Evolutionary conservation across 2,888 invertebrate genomes (phyloP).

Genomic region (Melieria omissa): DNA sequence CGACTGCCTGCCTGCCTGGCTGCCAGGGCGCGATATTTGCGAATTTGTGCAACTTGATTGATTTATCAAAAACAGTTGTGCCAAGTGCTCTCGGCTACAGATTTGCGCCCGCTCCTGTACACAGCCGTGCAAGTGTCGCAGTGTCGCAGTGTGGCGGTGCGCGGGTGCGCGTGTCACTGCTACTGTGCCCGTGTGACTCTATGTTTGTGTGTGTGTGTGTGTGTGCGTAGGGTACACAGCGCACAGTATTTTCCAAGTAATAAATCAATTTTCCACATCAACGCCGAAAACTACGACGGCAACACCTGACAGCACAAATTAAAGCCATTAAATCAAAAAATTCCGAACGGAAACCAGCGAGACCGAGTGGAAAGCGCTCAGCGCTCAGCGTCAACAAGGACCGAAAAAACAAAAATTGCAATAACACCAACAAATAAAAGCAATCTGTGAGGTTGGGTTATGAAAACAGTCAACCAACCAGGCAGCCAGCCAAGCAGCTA

Average conservation of each 20-base stretch:
- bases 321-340: constrained; percentile 28
- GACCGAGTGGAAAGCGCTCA: not conserved
- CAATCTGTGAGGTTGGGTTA: not conserved
- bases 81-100: constrained; percentile 17
- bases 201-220: constrained; percentile 16
- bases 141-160: not conserved
- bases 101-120: not conserved
- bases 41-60: constrained; percentile 32
- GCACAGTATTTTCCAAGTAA: constrained; percentile 38
- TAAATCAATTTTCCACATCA: constrained; percentile 50
- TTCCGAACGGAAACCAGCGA: constrained; percentile 15
- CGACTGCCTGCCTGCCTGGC: not conserved
- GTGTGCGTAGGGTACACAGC: constrained; percentile 14
- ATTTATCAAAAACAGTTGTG: constrained; percentile 32
- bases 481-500: constrained; percentile 5
- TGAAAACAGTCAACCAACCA: constrained; percentile 7
- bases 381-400: not conserved
- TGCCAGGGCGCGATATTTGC: constrained; percentile 17
- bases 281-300: constrained; percentile 46
- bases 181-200: not conserved
- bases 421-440: constrained; percentile 8
- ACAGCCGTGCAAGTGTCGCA: not conserved
- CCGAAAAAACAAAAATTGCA: not conserved
- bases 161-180: not conserved
- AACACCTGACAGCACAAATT: constrained; percentile 53